Base-by-base conservation (phyloP, 2,888 invertebrate genomes). In the Hyposoter dolosus region DNA sequence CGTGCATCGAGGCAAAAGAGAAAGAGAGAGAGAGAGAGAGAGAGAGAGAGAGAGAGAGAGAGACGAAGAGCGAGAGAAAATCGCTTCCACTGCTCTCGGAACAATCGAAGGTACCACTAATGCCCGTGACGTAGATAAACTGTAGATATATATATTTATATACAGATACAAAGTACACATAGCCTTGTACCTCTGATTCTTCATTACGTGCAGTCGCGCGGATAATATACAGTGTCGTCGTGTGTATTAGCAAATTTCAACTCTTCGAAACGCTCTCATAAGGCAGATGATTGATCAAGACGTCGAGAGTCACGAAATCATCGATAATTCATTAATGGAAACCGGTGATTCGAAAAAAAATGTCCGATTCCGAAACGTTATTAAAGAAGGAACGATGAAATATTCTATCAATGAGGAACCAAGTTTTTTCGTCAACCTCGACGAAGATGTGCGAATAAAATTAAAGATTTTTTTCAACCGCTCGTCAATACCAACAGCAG, bases 221-320 rank as follows among this genome's bases (percentile, higher is more conserved):
- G 50, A 76, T 75, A 79, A 82, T 85, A 85, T 85, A 85, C 65
- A 69, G 78, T 78, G 78, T 82, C 63, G 69, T 35, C 65, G 32
- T 69, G 40, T 69, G 56, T 63, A 74, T 78, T 72, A 66, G 53
- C 40, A 53, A 53, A 65, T 81, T 74, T 43, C 60, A 50, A 78
- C 65, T 69, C 32, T 32, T n/a, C 35, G 78, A 56, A 69, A 72
- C 60, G 69, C 56, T 35, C 15, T 23, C 50, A 32, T 19, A 60
- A 60, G 60, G 17, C 9, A 19, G 43, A 32, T 40, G 15, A 23
- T 12, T 32, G 40, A 32, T 19, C 4, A n/a, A 53, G 53, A 50
- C 9, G 19, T 12, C 53, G 63, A 63, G 32, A 65, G 7, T 32
- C 47, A 32, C 43, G 5, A 10, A 75, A 45, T 45, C 15, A 63